Percentiles rank a stretch among this genome's conserved stretches.
These are phyloP conservation scores for Aphis craccivora DNA, from an alignment of 1,140 invertebrate species.

Conservation along the genomic window DNA sequence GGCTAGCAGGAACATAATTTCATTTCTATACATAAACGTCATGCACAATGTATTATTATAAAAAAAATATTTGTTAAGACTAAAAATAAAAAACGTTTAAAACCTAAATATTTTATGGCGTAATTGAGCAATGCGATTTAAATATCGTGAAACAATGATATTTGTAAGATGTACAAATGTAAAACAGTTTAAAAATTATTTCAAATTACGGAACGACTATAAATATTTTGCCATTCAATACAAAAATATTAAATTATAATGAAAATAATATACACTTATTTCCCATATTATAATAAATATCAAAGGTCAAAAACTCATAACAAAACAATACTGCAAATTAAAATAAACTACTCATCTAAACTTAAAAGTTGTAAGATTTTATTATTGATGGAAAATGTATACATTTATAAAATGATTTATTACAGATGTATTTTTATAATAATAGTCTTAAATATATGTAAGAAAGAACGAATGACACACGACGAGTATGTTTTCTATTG, in stretches of 20 bases:
- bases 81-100: neutral
- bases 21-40: no score
- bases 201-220: neutral
- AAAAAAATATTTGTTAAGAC: neutral
- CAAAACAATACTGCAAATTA: neutral
- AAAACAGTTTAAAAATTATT: neutral
- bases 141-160: neutral
- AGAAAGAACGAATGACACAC: neutral
- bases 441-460: neutral
- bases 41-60: no score
- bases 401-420: neutral
- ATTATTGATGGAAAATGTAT: neutral
- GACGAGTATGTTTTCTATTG: neutral
- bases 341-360: neutral
- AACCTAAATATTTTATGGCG: neutral
- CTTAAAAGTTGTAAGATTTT: neutral
- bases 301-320: neutral
- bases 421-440: neutral
- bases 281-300: no score
- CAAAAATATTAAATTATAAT: no score
- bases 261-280: no score
- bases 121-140: neutral
- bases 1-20: no score
- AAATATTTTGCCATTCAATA: neutral
- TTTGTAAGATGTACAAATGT: neutral